These are phyloP conservation scores for Phalangium opilio DNA, from an alignment of 2,888 invertebrate species.

Conservation along the genomic window DNA sequence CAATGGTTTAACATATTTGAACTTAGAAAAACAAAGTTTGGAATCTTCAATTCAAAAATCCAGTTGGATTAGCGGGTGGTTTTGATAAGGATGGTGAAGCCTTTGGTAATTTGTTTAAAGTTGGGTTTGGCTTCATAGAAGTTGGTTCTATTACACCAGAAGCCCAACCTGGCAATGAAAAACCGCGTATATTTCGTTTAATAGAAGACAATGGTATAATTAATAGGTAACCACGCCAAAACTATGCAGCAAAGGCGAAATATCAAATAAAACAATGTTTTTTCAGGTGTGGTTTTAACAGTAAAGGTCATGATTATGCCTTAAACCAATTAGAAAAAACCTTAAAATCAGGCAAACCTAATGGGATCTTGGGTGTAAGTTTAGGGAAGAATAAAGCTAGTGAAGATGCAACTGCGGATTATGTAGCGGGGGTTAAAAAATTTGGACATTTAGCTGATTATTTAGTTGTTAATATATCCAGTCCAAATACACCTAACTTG, in stretches of 20 bases:
- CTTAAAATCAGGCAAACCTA: slow-evolving; percentile 3
- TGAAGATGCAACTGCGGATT: slow-evolving; percentile 56
- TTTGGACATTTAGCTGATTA: slow-evolving; percentile 76
- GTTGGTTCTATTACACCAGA: slow-evolving; percentile 68
- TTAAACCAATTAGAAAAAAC: slow-evolving; percentile 38
- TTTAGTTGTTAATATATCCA: slow-evolving; percentile 88
- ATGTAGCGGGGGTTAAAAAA: slow-evolving; percentile 61
- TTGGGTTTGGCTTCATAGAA: slow-evolving; percentile 92
- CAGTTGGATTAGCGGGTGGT: slow-evolving; percentile 94
- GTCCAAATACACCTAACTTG: slow-evolving; percentile 90
- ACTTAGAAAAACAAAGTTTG: slow-evolving; percentile 53
- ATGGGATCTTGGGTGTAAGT: slow-evolving; percentile 70
- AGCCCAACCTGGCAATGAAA: slow-evolving; percentile 82
- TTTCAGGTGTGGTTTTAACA: slow-evolving; percentile 77
- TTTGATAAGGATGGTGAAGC: slow-evolving; percentile 97
- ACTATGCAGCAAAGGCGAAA: background rate
- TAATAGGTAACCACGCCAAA: slow-evolving; percentile 48
- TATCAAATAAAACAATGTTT: slow-evolving; percentile 3
- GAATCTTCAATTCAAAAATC: slow-evolving; percentile 59
- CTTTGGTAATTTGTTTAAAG: slow-evolving; percentile 54
- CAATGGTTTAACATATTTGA: slow-evolving; percentile 8
- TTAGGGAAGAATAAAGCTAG: slow-evolving; percentile 88
- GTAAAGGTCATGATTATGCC: slow-evolving; percentile 71
- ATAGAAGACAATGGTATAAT: slow-evolving; percentile 72
- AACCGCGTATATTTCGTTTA: slow-evolving; percentile 81